Percentiles rank a stretch among this genome's conserved stretches.
Evolutionary conservation across 2,888 invertebrate species (phyloP).

Genomic region (Tenthredo amoena): DNA sequence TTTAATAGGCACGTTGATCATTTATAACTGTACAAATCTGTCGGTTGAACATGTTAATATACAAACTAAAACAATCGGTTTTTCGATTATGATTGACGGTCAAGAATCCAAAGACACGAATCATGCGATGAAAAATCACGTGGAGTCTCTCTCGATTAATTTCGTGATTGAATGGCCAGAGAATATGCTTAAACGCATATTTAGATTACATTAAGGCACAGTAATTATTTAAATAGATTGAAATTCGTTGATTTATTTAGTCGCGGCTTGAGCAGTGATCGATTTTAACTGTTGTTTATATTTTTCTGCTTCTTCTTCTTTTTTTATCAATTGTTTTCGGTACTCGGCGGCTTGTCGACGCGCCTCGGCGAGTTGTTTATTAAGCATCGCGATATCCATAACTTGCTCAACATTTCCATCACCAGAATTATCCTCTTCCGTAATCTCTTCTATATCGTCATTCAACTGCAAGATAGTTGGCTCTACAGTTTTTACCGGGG

Average conservation of each 20-base stretch:
- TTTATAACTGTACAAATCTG: background rate
- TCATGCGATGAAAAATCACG: background rate
- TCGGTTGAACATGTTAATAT: background rate
- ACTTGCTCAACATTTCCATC: constrained; percentile 74
- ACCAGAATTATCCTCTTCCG: constrained; percentile 79
- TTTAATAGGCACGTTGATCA: background rate
- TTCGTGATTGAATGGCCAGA: background rate
- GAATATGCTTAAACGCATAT: background rate
- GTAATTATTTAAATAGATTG: background rate
- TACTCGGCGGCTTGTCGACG: constrained; percentile 75
- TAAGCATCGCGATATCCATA: constrained; percentile 73
- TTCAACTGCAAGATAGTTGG: constrained; percentile 72
- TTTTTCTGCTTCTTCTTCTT: constrained; percentile 76
- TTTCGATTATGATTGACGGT: background rate
- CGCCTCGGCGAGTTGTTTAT: constrained; percentile 75
- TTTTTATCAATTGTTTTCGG: constrained; percentile 74
- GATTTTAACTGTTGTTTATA: constrained; percentile 76
- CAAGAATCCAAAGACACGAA: constrained; percentile 1
- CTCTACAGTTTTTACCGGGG: constrained; percentile 63
- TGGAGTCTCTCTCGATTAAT: background rate
- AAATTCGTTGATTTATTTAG: constrained; percentile 58
- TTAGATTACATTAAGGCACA: background rate
- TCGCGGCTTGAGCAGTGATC: constrained; percentile 65
- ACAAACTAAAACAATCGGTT: background rate
- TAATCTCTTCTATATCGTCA: constrained; percentile 74